These are phyloP conservation scores for Sorex fumeus DNA, from an alignment of 2,113 vertebrate species.

Conservation along the genomic window DNA sequence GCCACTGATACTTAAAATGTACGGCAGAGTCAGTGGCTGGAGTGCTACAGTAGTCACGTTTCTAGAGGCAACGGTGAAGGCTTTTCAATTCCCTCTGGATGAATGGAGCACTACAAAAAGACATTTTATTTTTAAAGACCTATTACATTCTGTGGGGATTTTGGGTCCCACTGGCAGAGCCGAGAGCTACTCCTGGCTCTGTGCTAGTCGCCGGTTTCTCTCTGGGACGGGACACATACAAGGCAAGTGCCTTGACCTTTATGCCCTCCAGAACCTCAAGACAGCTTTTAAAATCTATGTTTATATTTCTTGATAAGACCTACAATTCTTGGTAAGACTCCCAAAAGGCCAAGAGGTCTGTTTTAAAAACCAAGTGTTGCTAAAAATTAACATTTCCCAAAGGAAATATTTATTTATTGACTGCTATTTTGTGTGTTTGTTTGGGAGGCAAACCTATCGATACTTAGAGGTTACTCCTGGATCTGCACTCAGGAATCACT, in stretches of 20 bases:
- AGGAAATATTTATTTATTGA: too few species aligned
- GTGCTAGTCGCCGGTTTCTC: too few species aligned
- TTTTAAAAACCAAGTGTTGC: background rate
- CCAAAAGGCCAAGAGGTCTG: background rate
- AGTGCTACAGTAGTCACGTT: background rate
- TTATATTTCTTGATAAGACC: constrained; percentile 44
- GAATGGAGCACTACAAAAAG: background rate
- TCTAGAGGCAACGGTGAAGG: constrained; percentile 12
- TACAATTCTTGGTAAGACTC: background rate
- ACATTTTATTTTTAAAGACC: background rate
- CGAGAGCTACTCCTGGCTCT: too few species aligned
- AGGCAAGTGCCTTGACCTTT: too few species aligned
- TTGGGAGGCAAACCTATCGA: too few species aligned
- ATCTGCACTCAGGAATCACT: too few species aligned
- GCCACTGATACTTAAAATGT: background rate
- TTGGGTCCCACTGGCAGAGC: too few species aligned
- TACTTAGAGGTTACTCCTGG: too few species aligned
- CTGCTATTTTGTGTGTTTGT: too few species aligned
- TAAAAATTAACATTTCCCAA: constrained; percentile 19
- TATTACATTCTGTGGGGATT: too few species aligned
- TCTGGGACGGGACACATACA: too few species aligned
- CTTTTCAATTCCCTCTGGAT: constrained; percentile 35
- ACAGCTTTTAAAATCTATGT: background rate
- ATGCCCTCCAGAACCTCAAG: too few species aligned
- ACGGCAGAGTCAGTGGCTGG: background rate